phyloP scores from a whole-genome alignment of 2,113 vertebrate species.

The Saguinus midas region DNA sequence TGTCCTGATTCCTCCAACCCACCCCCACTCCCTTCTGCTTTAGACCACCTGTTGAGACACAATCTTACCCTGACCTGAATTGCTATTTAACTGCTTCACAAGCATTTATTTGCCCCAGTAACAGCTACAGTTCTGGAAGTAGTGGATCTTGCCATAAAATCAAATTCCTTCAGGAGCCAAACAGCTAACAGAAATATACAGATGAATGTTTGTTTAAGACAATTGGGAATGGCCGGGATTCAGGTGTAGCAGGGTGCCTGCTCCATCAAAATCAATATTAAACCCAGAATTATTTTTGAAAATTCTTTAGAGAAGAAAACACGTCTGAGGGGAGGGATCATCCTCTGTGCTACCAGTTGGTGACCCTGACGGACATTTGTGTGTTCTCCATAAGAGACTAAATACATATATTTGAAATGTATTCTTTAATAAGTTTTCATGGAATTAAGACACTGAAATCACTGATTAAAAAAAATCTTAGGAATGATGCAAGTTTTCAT shows the following conservation, averaged over 20 bases:
- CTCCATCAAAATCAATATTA: background rate
- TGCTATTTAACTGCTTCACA: background rate
- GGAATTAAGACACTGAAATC: background rate
- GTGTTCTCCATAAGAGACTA: background rate
- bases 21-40: background rate
- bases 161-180: background rate
- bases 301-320: background rate
- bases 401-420: background rate
- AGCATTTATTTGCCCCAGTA: background rate
- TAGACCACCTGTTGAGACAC: background rate
- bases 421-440: background rate
- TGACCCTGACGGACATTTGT: background rate
- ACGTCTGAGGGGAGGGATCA: background rate
- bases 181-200: background rate
- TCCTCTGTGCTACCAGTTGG: background rate
- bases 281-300: background rate
- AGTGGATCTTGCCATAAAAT: background rate
- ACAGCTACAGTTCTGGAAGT: background rate
- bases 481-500: background rate
- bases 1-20: background rate
- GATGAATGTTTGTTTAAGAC: background rate
- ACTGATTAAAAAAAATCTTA: background rate
- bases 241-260: background rate
- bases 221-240: background rate
- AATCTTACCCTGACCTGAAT: background rate